These are phyloP conservation scores for Heliconius aoede DNA, from an alignment of 2,888 invertebrate species.

Conservation along the genomic window DNA sequence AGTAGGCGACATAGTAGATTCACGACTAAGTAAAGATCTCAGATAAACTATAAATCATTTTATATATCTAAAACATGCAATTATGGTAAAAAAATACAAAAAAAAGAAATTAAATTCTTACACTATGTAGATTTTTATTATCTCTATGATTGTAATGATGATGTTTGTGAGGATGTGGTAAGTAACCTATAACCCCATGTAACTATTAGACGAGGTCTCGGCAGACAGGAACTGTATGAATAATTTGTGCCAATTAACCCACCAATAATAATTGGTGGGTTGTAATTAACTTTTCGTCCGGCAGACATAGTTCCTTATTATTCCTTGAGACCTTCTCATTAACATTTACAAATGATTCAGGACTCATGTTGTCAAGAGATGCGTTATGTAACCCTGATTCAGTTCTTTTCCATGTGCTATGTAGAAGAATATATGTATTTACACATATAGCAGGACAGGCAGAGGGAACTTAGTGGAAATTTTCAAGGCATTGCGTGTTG, in stretches of 20 bases:
- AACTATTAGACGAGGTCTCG: conserved; percentile 62
- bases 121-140: not conserved
- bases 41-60: not conserved
- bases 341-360: conserved; percentile 10
- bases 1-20: too few relatives aligned
- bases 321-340: conserved; percentile 19
- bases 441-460: too few relatives aligned
- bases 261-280: conserved; percentile 37
- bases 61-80: not conserved
- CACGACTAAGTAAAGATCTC: too few relatives aligned
- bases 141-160: conserved; percentile 49
- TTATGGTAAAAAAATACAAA: not conserved
- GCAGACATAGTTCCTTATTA: conserved; percentile 27
- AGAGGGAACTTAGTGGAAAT: too few relatives aligned
- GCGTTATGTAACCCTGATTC: not conserved
- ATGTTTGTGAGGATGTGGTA: conserved; percentile 67
- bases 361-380: not conserved
- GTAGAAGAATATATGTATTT: not conserved
- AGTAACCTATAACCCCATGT: conserved; percentile 63
- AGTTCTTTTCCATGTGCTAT: not conserved
- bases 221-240: conserved; percentile 58
- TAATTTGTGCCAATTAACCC: conserved; percentile 46
- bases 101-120: not conserved
- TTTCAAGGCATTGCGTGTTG: too few relatives aligned
- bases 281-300: conserved; percentile 39